A percentile compares a stretch with the other conserved stretches of the same genome.
These are phyloP conservation scores for Capitulum mitella DNA, from an alignment of 2,888 invertebrate genomes.

Conservation along the genomic window DNA sequence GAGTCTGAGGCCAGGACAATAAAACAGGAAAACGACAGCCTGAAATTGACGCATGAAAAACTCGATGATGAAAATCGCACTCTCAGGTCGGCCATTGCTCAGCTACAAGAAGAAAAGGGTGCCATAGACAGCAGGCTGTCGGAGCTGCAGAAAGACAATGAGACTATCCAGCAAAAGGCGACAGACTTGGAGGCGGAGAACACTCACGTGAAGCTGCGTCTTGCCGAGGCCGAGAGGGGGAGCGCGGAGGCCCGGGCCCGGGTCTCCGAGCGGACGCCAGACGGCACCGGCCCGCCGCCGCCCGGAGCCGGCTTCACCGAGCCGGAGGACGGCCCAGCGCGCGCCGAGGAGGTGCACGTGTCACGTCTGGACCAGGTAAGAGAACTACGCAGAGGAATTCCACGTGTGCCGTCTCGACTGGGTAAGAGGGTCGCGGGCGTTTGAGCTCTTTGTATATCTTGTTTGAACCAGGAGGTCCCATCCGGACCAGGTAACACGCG, in stretches of 20 bases:
- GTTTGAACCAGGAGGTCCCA: no score
- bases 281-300: no score
- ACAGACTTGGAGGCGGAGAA: no score
- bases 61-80: background rate
- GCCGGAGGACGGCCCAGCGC: background rate
- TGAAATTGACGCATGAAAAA: background rate
- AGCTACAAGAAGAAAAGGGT: slow-evolving; percentile 25
- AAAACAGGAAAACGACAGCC: no score
- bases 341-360: background rate
- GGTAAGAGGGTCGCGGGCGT: background rate
- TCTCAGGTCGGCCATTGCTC: background rate
- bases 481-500: no score
- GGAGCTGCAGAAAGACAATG: no score
- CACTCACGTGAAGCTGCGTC: background rate
- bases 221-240: background rate
- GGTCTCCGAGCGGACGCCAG: background rate
- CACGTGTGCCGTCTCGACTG: no score
- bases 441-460: no score
- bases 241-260: background rate
- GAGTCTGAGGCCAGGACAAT: no score
- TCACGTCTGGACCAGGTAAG: background rate
- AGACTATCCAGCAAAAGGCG: no score
- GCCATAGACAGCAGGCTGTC: slow-evolving; percentile 38
- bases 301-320: no score
- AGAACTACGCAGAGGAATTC: background rate